A percentile compares a stretch with the other conserved stretches of the same genome.
Evolutionary conservation across 2,888 invertebrate genomes (phyloP).

Genomic region (Agrilus mali): DNA sequence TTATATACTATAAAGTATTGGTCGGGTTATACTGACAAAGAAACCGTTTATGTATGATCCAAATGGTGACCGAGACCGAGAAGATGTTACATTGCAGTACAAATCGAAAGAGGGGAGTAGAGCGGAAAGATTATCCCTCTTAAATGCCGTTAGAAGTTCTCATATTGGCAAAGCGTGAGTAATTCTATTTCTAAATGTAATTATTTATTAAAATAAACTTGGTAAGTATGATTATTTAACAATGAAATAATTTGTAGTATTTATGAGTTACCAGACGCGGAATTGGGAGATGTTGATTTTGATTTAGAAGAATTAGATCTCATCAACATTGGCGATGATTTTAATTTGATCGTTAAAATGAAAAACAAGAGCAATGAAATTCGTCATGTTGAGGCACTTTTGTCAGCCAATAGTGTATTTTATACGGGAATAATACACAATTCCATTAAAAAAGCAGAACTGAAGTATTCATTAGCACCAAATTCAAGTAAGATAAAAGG

Average conservation of each 20-base stretch:
- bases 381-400: conserved; percentile 51
- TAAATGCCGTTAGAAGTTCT: conserved; percentile 60
- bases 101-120: conserved; percentile 61
- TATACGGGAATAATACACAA: conserved; percentile 66
- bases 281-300: conserved; percentile 49
- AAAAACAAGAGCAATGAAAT: conserved; percentile 45
- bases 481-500: conserved; percentile 40
- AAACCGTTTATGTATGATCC: conserved; percentile 59
- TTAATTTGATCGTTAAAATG: conserved; percentile 52
- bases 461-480: conserved; percentile 49
- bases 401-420: conserved; percentile 58
- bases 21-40: conserved; percentile 62
- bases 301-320: conserved; percentile 55
- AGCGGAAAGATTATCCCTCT: conserved; percentile 59
- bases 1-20: conserved; percentile 48
- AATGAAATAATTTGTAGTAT: conserved; percentile 31
- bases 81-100: conserved; percentile 57
- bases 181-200: neutral
- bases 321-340: conserved; percentile 57
- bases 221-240: conserved; percentile 11
- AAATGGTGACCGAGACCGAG: conserved; percentile 55
- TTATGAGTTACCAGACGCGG: conserved; percentile 44
- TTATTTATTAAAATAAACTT: conserved; percentile 2
- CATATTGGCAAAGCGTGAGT: conserved; percentile 48
- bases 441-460: conserved; percentile 55